A percentile compares a stretch with the other conserved stretches of the same genome.
These are phyloP conservation scores for Cabera pusaria DNA, from an alignment of 2,888 invertebrate species.

Conservation along the genomic window DNA sequence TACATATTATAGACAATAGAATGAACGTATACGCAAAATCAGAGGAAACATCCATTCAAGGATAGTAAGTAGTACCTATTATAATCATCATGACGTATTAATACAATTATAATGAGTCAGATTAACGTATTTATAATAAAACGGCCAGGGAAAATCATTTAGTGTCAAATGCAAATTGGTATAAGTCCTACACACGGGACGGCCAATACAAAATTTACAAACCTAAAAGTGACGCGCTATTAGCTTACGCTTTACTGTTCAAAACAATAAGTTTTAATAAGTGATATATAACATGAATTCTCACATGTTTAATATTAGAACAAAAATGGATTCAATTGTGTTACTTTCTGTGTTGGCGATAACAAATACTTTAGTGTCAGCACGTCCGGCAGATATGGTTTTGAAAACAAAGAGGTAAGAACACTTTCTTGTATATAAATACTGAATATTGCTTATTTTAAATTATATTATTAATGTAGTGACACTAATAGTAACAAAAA, in stretches of 20 bases:
- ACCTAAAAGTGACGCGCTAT: too few relatives aligned
- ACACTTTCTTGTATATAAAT: constrained; percentile 14
- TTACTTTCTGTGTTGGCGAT: constrained; percentile 39
- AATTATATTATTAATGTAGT: too few relatives aligned
- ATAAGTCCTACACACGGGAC: constrained; percentile 44
- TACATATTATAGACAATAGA: too few relatives aligned
- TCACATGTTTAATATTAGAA: constrained; percentile 25
- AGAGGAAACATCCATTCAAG: too few relatives aligned
- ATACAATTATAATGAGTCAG: constrained; percentile 9
- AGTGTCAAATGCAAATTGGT: constrained; percentile 43
- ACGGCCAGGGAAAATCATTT: constrained; percentile 17
- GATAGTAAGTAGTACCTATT: too few relatives aligned
- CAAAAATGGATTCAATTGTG: constrained; percentile 38
- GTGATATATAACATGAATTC: constrained; percentile 27
- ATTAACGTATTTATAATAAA: constrained; percentile 11
- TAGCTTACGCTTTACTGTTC: constrained; percentile 3
- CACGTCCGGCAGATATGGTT: constrained; percentile 36
- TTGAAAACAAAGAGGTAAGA: constrained; percentile 20
- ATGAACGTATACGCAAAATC: too few relatives aligned
- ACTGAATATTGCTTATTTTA: not conserved
- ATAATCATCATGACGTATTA: too few relatives aligned
- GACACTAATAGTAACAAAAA: too few relatives aligned
- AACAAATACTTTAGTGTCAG: constrained; percentile 34
- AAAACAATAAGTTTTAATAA: constrained; percentile 23
- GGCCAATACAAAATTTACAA: too few relatives aligned